Conservation (phyloP, 2,113 vertebrate genomes). For the Axis porcinus region DNA sequence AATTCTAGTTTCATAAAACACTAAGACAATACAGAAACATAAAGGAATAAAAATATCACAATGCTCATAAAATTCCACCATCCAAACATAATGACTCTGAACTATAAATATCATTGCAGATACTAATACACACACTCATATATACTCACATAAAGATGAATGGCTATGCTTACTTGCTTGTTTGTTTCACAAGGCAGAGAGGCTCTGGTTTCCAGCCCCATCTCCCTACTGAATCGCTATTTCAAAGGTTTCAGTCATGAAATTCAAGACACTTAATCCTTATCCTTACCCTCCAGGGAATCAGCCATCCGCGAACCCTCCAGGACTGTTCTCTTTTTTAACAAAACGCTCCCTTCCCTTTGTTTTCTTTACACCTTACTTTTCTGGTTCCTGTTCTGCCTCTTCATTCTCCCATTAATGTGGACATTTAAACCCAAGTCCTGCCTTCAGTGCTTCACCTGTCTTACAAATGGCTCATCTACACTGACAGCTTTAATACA, state of each 20-base stretch:
- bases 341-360: background rate
- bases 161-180: background rate
- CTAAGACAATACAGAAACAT: background rate
- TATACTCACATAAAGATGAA: background rate
- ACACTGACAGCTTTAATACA: background rate
- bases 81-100: background rate
- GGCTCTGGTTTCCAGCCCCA: background rate
- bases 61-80: background rate
- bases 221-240: background rate
- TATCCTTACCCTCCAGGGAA: background rate
- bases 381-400: background rate
- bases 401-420: background rate
- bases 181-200: background rate
- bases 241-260: background rate
- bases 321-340: background rate
- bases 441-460: background rate
- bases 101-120: background rate
- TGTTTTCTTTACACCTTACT: background rate
- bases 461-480: background rate
- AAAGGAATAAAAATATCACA: background rate
- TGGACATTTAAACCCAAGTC: background rate
- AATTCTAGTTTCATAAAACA: background rate
- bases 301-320: rapidly evolving
- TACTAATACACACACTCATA: background rate
- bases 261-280: background rate